These are phyloP conservation scores for Nansenia antarctica DNA, from an alignment of 2,113 vertebrate genomes.

Conservation along the genomic window DNA sequence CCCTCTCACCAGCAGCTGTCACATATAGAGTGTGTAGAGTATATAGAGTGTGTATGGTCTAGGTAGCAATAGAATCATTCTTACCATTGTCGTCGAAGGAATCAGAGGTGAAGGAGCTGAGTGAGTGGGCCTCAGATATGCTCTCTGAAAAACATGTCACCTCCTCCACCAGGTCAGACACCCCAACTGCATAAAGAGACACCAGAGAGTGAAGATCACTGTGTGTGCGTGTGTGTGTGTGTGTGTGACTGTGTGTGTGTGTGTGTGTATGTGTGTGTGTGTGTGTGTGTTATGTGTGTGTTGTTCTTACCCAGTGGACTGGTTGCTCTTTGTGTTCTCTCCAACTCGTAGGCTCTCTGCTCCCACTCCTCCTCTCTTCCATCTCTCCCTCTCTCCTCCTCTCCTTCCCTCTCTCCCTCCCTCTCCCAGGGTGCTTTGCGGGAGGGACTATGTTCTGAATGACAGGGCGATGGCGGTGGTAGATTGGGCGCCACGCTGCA, in stretches of 20 bases:
- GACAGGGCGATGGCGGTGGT: constrained; percentile 79
- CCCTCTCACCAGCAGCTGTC: too few species aligned
- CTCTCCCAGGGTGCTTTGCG: constrained; percentile 90
- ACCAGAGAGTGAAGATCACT: constrained; percentile 28
- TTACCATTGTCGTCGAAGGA: constrained; percentile 95
- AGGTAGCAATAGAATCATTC: too few species aligned
- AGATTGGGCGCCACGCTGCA: constrained; percentile 96
- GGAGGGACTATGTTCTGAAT: constrained; percentile 83
- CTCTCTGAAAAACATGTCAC: constrained; percentile 86
- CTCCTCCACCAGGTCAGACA: constrained; percentile 81
- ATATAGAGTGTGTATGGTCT: too few species aligned
- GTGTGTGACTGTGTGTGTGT: not conserved
- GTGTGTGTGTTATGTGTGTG: constrained; percentile 11
- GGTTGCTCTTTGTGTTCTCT: constrained; percentile 58
- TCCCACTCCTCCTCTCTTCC: constrained; percentile 69
- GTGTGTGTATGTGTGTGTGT: constrained; percentile 8
- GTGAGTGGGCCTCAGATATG: constrained; percentile 88
- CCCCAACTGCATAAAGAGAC: constrained; percentile 66
- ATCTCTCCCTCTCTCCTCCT: constrained; percentile 48
- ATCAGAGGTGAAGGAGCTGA: constrained; percentile 92
- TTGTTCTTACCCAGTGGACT: constrained; percentile 60
- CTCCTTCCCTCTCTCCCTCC: constrained; percentile 69
- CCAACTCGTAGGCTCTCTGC: constrained; percentile 62
- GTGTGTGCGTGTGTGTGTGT: constrained; percentile 1
- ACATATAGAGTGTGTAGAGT: too few species aligned